A percentile compares a stretch with the other conserved stretches of the same genome.
These are phyloP conservation scores for Chrosomus eos DNA, from an alignment of 2,797 vertebrate species.

Conservation along the genomic window DNA sequence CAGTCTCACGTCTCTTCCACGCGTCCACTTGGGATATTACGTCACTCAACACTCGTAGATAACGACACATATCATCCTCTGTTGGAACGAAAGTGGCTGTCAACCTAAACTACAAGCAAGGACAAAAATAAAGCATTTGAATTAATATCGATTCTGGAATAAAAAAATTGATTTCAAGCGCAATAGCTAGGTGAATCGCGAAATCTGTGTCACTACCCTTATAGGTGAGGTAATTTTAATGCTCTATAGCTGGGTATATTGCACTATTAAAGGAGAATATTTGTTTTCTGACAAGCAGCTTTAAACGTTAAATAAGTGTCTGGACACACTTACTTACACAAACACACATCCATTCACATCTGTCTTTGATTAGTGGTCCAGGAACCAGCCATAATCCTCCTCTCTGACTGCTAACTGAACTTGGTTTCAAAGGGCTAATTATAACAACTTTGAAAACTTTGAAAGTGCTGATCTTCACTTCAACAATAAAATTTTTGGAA, in stretches of 20 bases:
- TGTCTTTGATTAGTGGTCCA: constrained; percentile 68
- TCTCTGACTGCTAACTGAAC: constrained; percentile 47
- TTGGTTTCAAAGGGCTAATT: constrained; percentile 57
- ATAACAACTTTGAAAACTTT: constrained; percentile 59
- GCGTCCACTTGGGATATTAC: no score
- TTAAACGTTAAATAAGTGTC: constrained; percentile 61
- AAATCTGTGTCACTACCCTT: neutral
- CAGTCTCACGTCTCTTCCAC: no score
- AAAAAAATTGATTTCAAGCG: no score
- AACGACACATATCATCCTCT: no score
- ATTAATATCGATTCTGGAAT: no score
- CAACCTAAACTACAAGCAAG: no score
- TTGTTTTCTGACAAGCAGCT: constrained; percentile 63
- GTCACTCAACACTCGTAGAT: no score
- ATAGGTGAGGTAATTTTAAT: neutral
- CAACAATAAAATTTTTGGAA: constrained; percentile 58
- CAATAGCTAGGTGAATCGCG: no score
- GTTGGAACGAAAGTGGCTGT: no score
- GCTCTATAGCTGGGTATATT: neutral
- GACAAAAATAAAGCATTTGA: no score
- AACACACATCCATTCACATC: constrained; percentile 59
- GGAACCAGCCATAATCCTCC: constrained; percentile 62
- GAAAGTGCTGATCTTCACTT: constrained; percentile 57
- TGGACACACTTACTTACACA: constrained; percentile 36
- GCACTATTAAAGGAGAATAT: constrained; percentile 29